phyloP scores from a whole-genome alignment of 1,140 invertebrate genomes.

The Nixonia krombeini region DNA sequence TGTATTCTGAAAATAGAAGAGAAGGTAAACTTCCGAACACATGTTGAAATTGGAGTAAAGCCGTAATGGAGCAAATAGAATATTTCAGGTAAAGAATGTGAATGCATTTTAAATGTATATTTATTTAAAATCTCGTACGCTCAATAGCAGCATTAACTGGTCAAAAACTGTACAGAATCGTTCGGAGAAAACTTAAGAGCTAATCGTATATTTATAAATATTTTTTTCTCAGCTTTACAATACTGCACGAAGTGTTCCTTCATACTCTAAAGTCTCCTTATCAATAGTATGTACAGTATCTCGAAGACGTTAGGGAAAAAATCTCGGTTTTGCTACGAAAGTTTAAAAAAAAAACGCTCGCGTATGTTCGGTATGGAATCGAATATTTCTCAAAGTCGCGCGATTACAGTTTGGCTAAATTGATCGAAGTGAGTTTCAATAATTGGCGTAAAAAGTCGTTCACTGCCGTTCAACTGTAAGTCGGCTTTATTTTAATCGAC shows the following conservation, averaged over 20 bases:
- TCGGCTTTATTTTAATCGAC: too few species aligned
- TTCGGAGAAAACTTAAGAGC: constrained; percentile 43
- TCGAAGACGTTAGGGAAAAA: constrained; percentile 35
- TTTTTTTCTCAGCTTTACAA: constrained; percentile 47
- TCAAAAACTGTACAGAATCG: constrained; percentile 49
- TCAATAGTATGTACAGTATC: constrained; percentile 42
- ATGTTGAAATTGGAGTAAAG: too few species aligned
- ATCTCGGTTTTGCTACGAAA: constrained; percentile 4
- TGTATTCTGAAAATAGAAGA: too few species aligned
- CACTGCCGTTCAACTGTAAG: too few species aligned
- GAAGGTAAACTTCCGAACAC: too few species aligned
- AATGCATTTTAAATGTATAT: constrained; percentile 51
- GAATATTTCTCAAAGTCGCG: constrained; percentile 27
- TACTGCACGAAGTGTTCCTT: constrained; percentile 36
- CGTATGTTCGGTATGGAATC: constrained; percentile 17
- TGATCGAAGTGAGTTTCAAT: constrained; percentile 26
- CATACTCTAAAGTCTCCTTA: constrained; percentile 28
- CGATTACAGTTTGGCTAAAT: constrained; percentile 14
- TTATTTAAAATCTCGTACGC: constrained; percentile 41
- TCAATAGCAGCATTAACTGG: constrained; percentile 34
- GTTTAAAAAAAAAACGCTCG: constrained; percentile 5
- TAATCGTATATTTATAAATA: constrained; percentile 44
- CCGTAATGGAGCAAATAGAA: too few species aligned
- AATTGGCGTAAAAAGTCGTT: constrained; percentile 27
- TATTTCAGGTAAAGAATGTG: too few species aligned